Conservation (phyloP, 2,113 vertebrate genomes). For the Vulpes vulpes region DNA sequence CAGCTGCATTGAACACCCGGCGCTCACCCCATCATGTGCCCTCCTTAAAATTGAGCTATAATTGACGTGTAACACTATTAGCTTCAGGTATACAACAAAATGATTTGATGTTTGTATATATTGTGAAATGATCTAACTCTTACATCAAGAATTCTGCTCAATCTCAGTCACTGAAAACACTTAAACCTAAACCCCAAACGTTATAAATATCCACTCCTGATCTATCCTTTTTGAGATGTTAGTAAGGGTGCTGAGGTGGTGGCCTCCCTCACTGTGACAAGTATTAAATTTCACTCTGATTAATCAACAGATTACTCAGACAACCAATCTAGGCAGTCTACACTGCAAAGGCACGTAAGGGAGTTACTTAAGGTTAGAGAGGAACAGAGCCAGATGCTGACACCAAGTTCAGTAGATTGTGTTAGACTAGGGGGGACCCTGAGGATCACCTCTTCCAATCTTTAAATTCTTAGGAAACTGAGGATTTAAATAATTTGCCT, state of each 20-base stretch:
- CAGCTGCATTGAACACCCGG: too few species aligned
- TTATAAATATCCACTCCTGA: neutral
- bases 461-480: neutral
- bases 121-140: neutral
- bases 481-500: neutral
- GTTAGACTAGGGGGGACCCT: neutral
- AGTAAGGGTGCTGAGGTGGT: neutral
- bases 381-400: neutral
- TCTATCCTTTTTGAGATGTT: neutral
- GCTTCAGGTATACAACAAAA: neutral
- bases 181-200: neutral
- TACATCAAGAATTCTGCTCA: neutral
- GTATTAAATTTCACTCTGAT: neutral
- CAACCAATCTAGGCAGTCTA: neutral
- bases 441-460: neutral
- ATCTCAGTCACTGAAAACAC: neutral
- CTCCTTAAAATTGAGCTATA: neutral
- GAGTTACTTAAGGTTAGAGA: neutral
- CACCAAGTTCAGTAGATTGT: too few species aligned
- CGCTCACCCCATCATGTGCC: too few species aligned
- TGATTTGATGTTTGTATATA: neutral
- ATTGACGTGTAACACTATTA: neutral
- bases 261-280: neutral
- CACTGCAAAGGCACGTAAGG: neutral
- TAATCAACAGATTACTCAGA: neutral